Evolutionary conservation across 1,140 invertebrate species (phyloP).

Genomic region (Bombus difficillimus): DNA sequence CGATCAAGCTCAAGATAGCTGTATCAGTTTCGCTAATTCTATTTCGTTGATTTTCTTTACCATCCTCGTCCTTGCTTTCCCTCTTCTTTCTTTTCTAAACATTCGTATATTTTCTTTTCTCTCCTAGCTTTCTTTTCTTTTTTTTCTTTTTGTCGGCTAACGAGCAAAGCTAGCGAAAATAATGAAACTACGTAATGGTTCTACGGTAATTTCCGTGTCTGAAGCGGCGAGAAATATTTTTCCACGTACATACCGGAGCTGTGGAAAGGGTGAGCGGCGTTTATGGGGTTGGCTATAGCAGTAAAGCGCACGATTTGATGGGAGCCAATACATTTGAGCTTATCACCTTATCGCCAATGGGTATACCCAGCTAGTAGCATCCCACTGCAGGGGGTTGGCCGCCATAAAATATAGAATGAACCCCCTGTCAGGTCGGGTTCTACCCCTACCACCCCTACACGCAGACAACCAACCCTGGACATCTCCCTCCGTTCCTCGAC

Average conservation of each 20-base stretch:
- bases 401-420: conserved; percentile 81
- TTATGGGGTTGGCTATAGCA: conserved; percentile 76
- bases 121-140: background rate
- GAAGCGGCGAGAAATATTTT: conserved; percentile 28
- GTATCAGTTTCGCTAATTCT: background rate
- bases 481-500: conserved; percentile 2
- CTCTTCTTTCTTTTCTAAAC: background rate
- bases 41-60: too few relatives aligned
- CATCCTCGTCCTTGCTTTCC: background rate
- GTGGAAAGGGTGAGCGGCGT: conserved; percentile 68
- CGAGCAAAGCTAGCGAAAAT: background rate
- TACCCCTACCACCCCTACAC: conserved; percentile 31
- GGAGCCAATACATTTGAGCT: conserved; percentile 82
- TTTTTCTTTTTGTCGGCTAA: background rate
- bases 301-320: conserved; percentile 81
- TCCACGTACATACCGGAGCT: conserved; percentile 24
- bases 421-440: conserved; percentile 61
- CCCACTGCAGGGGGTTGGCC: conserved; percentile 65
- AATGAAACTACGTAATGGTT: background rate
- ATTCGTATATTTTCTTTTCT: background rate
- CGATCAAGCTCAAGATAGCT: too few relatives aligned
- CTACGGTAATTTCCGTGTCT: background rate
- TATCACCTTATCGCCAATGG: conserved; percentile 82
- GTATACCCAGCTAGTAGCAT: conserved; percentile 73
- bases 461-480: conserved; percentile 43